Evolutionary conservation across 1,140 invertebrate genomes (phyloP).

Genomic region (Ceratina calcarata): DNA sequence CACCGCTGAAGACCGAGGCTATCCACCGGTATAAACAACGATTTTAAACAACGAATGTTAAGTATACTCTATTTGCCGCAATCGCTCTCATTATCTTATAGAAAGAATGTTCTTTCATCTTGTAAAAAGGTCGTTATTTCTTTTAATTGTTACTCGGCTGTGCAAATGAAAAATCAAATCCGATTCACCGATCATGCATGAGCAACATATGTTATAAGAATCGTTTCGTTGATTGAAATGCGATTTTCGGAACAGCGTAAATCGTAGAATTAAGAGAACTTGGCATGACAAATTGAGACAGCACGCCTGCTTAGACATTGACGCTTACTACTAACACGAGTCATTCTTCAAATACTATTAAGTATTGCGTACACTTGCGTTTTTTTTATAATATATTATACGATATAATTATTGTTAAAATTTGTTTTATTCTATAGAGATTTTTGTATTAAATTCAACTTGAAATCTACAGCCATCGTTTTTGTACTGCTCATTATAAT

Average conservation of each 20-base stretch:
- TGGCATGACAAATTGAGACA: neutral
- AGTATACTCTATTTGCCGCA: neutral
- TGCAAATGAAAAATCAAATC: neutral
- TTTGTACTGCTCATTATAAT: too few relatives aligned
- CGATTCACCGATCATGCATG: neutral
- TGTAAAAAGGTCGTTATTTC: neutral
- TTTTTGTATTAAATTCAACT: too few relatives aligned
- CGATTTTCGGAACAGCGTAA: neutral
- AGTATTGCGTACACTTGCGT: too few relatives aligned
- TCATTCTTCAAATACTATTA: neutral
- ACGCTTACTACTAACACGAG: neutral
- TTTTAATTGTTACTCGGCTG: neutral
- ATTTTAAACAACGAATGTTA: conserved; percentile 15
- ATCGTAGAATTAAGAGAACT: neutral
- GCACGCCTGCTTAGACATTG: neutral
- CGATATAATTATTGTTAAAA: too few relatives aligned
- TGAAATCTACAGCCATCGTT: too few relatives aligned
- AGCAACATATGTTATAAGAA: neutral
- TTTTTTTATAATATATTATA: neutral
- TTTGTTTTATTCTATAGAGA: too few relatives aligned
- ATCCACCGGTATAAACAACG: neutral
- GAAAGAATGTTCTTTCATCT: neutral
- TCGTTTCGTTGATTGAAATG: neutral
- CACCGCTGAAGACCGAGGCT: conserved; percentile 2
- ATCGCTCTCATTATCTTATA: neutral